phyloP scores from a whole-genome alignment of 2,888 invertebrate genomes.

The Phragmatobia fuliginosa region DNA sequence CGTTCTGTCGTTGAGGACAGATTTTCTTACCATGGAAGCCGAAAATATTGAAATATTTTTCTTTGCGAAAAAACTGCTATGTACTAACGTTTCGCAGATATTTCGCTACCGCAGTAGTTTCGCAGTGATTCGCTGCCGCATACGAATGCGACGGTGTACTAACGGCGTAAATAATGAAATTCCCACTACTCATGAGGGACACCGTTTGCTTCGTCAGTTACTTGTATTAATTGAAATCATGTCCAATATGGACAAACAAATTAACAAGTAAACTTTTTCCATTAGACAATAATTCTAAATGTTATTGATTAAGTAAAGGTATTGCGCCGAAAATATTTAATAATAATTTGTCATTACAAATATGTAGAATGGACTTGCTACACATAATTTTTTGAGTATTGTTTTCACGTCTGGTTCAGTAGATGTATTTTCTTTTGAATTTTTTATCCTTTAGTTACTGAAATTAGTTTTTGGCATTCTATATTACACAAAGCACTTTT shows the following conservation, averaged over 20 bases:
- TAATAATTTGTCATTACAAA: background rate
- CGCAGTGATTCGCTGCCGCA: no score
- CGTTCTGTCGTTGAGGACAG: no score
- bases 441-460: background rate
- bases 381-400: background rate
- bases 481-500: no score
- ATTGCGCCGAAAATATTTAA: no score
- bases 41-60: no score
- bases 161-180: background rate
- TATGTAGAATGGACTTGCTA: background rate
- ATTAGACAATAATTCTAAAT: conserved; percentile 5
- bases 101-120: no score
- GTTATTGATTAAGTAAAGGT: conserved; percentile 13
- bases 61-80: no score
- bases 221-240: background rate
- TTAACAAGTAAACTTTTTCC: no score
- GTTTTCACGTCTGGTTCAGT: no score
- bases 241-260: background rate
- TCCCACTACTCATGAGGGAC: background rate
- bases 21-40: no score
- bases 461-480: background rate
- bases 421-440: background rate
- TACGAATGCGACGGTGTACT: no score
- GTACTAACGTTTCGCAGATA: no score
- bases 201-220: background rate